Percentiles rank a stretch among this genome's conserved stretches.
These are phyloP conservation scores for Opisthograptis luteolata DNA, from an alignment of 2,888 invertebrate genomes.

Conservation along the genomic window DNA sequence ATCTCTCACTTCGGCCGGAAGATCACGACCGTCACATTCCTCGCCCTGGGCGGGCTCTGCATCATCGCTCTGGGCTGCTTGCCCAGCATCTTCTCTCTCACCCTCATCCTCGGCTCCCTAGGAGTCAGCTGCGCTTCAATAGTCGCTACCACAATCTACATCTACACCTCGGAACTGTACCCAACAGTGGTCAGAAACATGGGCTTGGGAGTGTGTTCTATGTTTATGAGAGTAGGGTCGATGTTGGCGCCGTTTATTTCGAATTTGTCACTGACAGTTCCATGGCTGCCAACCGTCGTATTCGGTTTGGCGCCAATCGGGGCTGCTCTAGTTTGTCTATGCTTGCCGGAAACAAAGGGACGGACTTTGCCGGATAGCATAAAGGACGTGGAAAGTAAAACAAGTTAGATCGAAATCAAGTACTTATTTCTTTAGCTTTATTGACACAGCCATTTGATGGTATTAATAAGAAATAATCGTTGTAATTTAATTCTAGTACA, in stretches of 20 bases:
- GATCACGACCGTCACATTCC: slow-evolving; percentile 84
- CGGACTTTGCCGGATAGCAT: slow-evolving; percentile 89
- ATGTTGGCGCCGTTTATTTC: slow-evolving; percentile 93
- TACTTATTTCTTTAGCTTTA: background rate
- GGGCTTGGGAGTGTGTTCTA: slow-evolving; percentile 93
- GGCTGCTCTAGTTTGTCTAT: slow-evolving; percentile 86
- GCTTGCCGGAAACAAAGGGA: slow-evolving; percentile 91
- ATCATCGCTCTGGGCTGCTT: slow-evolving; percentile 85
- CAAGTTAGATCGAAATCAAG: background rate
- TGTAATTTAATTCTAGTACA: too few species aligned
- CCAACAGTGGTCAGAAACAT: slow-evolving; percentile 95
- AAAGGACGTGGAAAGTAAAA: slow-evolving; percentile 84
- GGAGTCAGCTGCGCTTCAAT: slow-evolving; percentile 92
- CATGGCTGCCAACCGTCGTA: slow-evolving; percentile 88
- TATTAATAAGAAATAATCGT: background rate
- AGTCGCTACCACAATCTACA: slow-evolving; percentile 91
- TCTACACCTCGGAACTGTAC: slow-evolving; percentile 93
- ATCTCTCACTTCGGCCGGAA: slow-evolving; percentile 88
- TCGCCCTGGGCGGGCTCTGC: slow-evolving; percentile 84
- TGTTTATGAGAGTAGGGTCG: slow-evolving; percentile 92
- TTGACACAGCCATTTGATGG: background rate
- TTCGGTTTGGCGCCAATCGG: slow-evolving; percentile 88
- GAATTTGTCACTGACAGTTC: slow-evolving; percentile 75
- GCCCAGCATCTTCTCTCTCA: slow-evolving; percentile 77
- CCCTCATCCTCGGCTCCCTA: slow-evolving; percentile 86